Base-by-base conservation (phyloP, 2,113 vertebrate genomes). In the Tricholaema leucomelas region DNA sequence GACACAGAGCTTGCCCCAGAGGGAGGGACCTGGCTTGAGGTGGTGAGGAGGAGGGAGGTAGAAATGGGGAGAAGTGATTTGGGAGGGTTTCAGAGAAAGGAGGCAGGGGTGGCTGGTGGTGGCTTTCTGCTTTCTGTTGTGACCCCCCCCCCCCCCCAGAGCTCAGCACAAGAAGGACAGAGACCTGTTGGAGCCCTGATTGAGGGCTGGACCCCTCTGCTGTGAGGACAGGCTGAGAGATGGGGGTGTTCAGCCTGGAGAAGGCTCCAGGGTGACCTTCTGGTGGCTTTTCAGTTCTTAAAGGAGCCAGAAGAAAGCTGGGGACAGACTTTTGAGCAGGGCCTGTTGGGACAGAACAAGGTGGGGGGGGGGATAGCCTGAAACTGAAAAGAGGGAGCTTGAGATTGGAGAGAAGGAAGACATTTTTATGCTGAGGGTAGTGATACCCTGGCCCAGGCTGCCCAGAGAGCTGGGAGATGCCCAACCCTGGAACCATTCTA, bases 1-100 rank as follows among this genome's bases (percentile, higher is more conserved):
- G 58, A 12, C 30, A 27, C 54, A 7, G 12, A 2, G 0, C 23
- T 5, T 1, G 0, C 17, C 48, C 48, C 48, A 25, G 18, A 27
- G 52, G 21, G 75, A 70, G 30, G 17, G 58, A 69, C 5, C 70
- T 30, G 48, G 13, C 67, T 21, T 1, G 4, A 52, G 46, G 46
- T 25, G 60, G 10, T 8, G 63, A 86, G 71, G 15, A 64, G 61
- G 21, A 27, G 58, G 36, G 52, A 21, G 5, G 36, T 3, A 6
- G 70, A 28, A 50, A 42, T 31, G 35, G 23, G 11, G 27, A 75
- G 58, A 52, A 78, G 27, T 15, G 30, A 28, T 69, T 2, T 27
- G 17, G 70, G 87, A 71, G 31, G 33, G 24, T 69, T 82, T 12
- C 25, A n/a, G 36, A 46, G 36, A 20, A 33, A 48, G 50, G n/a